Evolutionary conservation across 1,140 invertebrate species (phyloP).

Genomic region (Dryas iulia): DNA sequence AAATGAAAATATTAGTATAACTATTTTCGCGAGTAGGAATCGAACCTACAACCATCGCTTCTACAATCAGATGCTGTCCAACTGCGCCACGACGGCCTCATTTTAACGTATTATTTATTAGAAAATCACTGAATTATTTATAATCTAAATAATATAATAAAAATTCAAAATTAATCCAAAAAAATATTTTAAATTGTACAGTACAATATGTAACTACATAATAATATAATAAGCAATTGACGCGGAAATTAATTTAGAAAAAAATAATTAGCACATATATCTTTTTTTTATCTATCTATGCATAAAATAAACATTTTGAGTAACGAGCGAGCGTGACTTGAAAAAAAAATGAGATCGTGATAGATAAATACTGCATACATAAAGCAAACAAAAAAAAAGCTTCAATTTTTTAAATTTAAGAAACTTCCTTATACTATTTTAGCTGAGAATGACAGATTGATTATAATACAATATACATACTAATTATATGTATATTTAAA

Average conservation of each 20-base stretch:
- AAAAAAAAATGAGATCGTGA: neutral
- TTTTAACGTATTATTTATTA: too few species aligned
- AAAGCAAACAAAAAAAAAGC: neutral
- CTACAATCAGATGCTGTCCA: too few species aligned
- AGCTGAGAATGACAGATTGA: slow-evolving; percentile 1
- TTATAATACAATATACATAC: neutral
- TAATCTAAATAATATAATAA: too few species aligned
- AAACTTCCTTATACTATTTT: slow-evolving; percentile 1
- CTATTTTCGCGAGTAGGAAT: too few species aligned
- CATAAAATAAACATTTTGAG: neutral
- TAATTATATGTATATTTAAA: neutral
- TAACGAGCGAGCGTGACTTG: neutral
- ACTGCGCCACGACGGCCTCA: too few species aligned
- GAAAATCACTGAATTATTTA: too few species aligned
- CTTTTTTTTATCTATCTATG: neutral
- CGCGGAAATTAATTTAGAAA: neutral
- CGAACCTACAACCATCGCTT: too few species aligned
- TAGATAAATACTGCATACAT: neutral
- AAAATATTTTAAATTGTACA: too few species aligned
- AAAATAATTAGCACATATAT: too few species aligned
- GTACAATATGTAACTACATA: too few species aligned
- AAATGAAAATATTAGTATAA: too few species aligned
- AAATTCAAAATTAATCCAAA: too few species aligned
- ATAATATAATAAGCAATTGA: neutral
- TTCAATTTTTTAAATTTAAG: neutral